Evolutionary conservation across 2,797 vertebrate species (phyloP).

Genomic region (Halcyon smyrnensis): DNA sequence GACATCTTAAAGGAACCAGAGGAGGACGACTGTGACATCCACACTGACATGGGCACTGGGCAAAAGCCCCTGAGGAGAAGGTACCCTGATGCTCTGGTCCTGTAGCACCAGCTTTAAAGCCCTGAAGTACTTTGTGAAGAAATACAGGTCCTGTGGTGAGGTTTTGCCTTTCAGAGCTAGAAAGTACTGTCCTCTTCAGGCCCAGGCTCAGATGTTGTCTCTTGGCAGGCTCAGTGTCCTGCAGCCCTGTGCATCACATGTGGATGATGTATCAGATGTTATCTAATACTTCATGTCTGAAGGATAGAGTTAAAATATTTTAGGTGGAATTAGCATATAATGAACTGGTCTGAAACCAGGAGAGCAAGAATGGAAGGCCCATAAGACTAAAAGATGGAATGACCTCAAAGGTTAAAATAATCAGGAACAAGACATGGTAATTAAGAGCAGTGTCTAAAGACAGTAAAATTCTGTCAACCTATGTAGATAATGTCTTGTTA

Average conservation of each 20-base stretch:
- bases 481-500: not conserved
- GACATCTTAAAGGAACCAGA: not conserved
- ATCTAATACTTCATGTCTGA: not conserved
- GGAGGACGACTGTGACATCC: not conserved
- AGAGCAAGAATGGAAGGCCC: not conserved
- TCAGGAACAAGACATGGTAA: not conserved
- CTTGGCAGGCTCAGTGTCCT: not conserved
- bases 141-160: not conserved
- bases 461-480: not conserved
- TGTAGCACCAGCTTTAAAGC: not conserved
- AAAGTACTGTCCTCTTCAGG: not conserved
- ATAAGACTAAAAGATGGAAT: not conserved
- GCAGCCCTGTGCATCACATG: fast-evolving
- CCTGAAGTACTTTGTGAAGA: not conserved
- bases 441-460: not conserved
- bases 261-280: fast-evolving
- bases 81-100: not conserved
- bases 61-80: not conserved
- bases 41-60: fast-evolving
- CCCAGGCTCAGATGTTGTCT: not conserved
- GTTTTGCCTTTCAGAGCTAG: not conserved
- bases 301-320: not conserved
- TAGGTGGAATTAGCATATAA: not conserved
- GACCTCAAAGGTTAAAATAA: not conserved
- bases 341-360: not conserved